These are phyloP conservation scores for Solea solea DNA, from an alignment of 2,113 vertebrate species.

Conservation along the genomic window DNA sequence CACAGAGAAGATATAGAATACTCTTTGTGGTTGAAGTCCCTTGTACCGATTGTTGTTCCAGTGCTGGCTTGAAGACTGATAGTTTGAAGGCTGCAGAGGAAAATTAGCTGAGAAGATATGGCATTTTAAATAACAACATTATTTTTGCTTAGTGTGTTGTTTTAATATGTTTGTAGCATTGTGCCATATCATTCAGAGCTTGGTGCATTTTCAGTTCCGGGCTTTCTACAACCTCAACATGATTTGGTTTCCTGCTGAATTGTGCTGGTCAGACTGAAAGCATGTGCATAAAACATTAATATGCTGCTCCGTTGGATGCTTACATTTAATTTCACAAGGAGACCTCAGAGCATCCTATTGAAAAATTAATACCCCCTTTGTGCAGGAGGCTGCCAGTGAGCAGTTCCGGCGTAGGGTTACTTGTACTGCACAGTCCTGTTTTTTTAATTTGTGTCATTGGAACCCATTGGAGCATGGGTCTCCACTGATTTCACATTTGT, in stretches of 20 bases:
- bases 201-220: not conserved
- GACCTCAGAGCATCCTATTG: conserved; percentile 50
- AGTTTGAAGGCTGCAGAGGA: conserved; percentile 7
- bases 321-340: conserved; percentile 46
- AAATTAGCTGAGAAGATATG: conserved; percentile 8
- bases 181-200: not conserved
- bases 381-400: conserved; percentile 26
- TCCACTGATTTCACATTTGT: conserved; percentile 59
- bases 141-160: too few relatives aligned
- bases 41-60: conserved; percentile 20
- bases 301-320: conserved; percentile 11
- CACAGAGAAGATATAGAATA: conserved; percentile 20
- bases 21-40: conserved; percentile 9
- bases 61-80: conserved; percentile 5
- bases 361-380: conserved; percentile 58
- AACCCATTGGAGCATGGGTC: conserved; percentile 33
- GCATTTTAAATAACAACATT: too few relatives aligned
- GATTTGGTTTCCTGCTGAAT: conserved; percentile 39
- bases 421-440: conserved; percentile 18
- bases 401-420: conserved; percentile 28
- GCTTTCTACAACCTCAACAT: conserved; percentile 13
- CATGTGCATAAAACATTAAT: conserved; percentile 65
- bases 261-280: conserved; percentile 48
- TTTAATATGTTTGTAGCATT: not conserved
- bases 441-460: conserved; percentile 31